These are phyloP conservation scores for Epinephelus malabaricus DNA, from an alignment of 2,797 vertebrate species.

Conservation along the genomic window DNA sequence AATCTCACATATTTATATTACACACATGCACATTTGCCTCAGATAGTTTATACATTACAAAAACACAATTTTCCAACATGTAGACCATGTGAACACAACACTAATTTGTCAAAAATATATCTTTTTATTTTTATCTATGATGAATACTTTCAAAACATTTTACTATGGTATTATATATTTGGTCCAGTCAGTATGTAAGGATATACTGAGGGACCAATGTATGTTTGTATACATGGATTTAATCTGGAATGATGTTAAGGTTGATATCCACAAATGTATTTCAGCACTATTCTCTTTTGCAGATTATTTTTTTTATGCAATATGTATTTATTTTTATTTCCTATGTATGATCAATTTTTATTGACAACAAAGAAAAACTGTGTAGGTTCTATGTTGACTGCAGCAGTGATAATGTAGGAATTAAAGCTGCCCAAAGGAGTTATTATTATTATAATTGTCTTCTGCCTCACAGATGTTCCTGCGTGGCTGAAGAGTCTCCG, in stretches of 20 bases:
- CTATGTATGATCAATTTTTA: neutral
- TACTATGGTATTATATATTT: neutral
- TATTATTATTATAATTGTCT: neutral
- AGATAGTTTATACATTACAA: neutral
- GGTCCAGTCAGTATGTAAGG: neutral
- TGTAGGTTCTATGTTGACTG: neutral
- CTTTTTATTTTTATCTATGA: neutral
- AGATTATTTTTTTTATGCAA: neutral
- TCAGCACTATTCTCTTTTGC: neutral
- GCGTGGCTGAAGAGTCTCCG: slow-evolving; percentile 98
- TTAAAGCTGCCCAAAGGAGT: neutral
- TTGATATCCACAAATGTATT: neutral
- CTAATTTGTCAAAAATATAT: too few relatives aligned
- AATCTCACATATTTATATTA: neutral
- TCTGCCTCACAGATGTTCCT: slow-evolving; percentile 92
- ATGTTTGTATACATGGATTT: too few relatives aligned
- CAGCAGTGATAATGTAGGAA: neutral
- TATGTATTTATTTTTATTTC: neutral
- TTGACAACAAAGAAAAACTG: neutral
- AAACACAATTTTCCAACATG: neutral
- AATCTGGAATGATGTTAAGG: neutral
- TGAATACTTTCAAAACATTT: neutral
- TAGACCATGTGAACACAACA: neutral
- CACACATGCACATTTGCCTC: neutral
- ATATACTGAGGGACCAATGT: neutral